Evolutionary conservation across 2,888 invertebrate species (phyloP), one percentile per base, ranked within the genome.

Genomic region (Baccha elongata): DNA sequence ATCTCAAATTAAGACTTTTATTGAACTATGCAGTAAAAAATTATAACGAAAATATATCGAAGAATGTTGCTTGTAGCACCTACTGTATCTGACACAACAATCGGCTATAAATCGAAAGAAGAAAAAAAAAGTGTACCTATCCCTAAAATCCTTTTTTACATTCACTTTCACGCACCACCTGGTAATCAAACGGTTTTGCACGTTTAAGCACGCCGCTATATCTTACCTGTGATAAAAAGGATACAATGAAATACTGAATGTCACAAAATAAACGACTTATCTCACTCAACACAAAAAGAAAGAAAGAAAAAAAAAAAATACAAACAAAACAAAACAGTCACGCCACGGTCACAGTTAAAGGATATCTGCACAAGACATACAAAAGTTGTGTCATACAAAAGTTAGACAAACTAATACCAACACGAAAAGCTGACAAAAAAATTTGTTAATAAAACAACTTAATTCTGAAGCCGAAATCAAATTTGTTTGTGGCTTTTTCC

Each of bases 121-220:
- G 32, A 13, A 26, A 10, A 46, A 21, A 5, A n/a, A 26, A n/a
- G 29, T n/a, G n/a, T n/a, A n/a, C n/a, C n/a, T 8, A 32, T 55
- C 17, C 44, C n/a, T 10, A 26, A 3, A n/a, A 17, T 65, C 17
- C n/a, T 48, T 64, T n/a, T 0, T 37, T 15, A 15, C 46, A 15
- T 21, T 68, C 35, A 50, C 40, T 64, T 55, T 64, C 55, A 80
- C 52, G 69, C 69, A 52, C 19, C 44, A n/a, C n/a, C n/a, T n/a
- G 62, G 44, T 44, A 80, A 69, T 68, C 37, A 75, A n/a, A 40
- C 44, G 50, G 52, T 64, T 69, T 52, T 58, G 69, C 75, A 75
- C 65, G 74, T 65, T 65, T 65, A 21, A 64, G 32, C 50, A n/a
- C 62, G n/a, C 29, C 64, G 13, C 67, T 52, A 65, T 52, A 60